These are phyloP conservation scores for Mugil cephalus DNA, from an alignment of 2,113 vertebrate species.

Conservation along the genomic window DNA sequence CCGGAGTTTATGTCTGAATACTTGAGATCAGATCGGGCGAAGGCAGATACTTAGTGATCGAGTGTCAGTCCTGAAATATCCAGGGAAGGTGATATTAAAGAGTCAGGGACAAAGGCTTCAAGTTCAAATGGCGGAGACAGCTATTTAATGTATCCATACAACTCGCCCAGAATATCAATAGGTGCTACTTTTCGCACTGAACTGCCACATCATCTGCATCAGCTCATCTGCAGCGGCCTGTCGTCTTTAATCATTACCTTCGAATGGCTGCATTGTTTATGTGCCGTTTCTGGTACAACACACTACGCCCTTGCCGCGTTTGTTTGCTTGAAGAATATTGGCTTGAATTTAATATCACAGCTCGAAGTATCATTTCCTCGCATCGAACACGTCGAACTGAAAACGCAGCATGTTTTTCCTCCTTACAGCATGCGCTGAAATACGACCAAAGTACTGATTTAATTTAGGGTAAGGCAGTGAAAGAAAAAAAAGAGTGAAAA, in stretches of 20 bases:
- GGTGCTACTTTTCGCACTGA: not conserved
- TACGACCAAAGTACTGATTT: constrained; percentile 33
- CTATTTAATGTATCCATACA: not conserved
- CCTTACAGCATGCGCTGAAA: constrained; percentile 2
- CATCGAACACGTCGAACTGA: constrained; percentile 21
- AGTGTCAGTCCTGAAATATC: constrained; percentile 1
- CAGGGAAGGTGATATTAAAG: not conserved
- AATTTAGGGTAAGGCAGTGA: constrained; percentile 22
- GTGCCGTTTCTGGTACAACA: constrained; percentile 7
- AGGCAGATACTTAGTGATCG: constrained; percentile 14
- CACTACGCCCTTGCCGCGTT: not conserved
- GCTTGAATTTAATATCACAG: constrained; percentile 23
- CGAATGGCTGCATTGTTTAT: not conserved
- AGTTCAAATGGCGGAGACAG: constrained; percentile 1
- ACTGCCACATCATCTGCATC: not conserved
- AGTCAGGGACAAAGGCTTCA: not conserved
- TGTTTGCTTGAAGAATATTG: constrained; percentile 11
- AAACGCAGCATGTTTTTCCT: constrained; percentile 13
- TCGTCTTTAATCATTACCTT: constrained; percentile 6
- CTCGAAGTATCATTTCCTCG: constrained; percentile 26
- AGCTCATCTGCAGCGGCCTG: not conserved
- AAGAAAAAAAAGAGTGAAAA: constrained; percentile 12
- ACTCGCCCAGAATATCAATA: not conserved
- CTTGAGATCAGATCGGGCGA: not conserved
- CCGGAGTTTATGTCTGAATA: not conserved